Evolutionary conservation across 2,888 invertebrate genomes (phyloP), one percentile per base, ranked within the genome.

Genomic region (Druceiella hillmani): DNA sequence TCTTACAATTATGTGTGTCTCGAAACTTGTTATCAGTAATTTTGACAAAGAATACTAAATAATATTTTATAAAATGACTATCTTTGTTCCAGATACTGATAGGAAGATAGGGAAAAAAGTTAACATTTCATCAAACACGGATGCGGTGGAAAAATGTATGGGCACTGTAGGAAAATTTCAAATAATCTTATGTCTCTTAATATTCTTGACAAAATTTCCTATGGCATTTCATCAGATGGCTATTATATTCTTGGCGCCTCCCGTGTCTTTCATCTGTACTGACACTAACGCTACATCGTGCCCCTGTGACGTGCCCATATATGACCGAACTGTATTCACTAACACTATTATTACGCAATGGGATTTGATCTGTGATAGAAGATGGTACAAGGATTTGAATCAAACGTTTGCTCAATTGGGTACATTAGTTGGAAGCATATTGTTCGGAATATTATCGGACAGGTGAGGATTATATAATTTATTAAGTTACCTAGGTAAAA

Each of bases 351-450:
- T 76, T 40, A 80, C 79, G 37, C 78, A 87, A 74, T 89, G 85
- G 83, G 69, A 81, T 56, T 66, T 89, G 43, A 82, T 87, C 14
- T 87, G 87, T 56, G 73, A 75, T 2, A 72, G 63, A 27, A 66
- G 68, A 32, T 78, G 80, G 62, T 59, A 84, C 43, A 71, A 77
- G 2, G 81, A 82, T 53, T 65, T 85, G 15, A 80, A 82, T 1
- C 87, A 87, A 60, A 82, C 81, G 4, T 58, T 84, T 38, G 81
- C 85, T 40, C 87, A 87, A 79, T 58, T 81, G 39, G 87, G 87
- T 17, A 78, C 84, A 31, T 64, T 87, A 50, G 50, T 82, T 17
- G 87, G 87, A 27, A 85, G 83, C 54, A 71, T 87, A 33, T 40
- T 78, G 5, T 87, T 87, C 58, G 87, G 87, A 53, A 78, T 78